Evolutionary conservation across 2,888 invertebrate species (phyloP), one percentile per base, ranked within the genome.

Genomic region (Linyphia triangularis): DNA sequence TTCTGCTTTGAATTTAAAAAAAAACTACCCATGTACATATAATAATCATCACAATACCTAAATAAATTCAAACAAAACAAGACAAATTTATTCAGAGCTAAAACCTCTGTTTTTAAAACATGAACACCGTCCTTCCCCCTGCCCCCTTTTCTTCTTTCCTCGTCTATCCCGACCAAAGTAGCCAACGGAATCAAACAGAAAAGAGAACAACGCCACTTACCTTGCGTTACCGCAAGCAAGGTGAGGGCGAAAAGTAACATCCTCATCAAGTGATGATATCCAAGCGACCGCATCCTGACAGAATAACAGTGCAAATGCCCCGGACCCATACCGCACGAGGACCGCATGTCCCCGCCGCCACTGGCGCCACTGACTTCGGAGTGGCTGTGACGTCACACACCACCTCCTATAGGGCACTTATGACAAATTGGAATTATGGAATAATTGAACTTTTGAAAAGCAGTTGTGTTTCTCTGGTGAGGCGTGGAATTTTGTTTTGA

Each of bases 241-340:
- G 22, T 7, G 40, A 88, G 67, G n/a, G 43, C 28, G 40, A 81
- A 10, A 22, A 73, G 24, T 10, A 28, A 51, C 37, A 86, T 43
- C 84, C 33, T 63, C 33, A 9, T 33, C 63, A 19, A 67, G 84
- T 24, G 79, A 33, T 16, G 33, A 78, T 85, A 85, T 85, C 85
- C 81, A 85, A 73, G 65, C 81, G 89, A 69, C 85, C 85, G 77
- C 89, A 89, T 85, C 70, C 73, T 81, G 69, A 82, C 24, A 72
- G 67, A 65, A 88, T 81, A 88, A 88, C 86, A 73, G 86, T 51
- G 37, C 75, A 81, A 88, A 81, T 88, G 86, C 61, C 24, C 24
- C 70, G 63, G 84, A 28, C 73, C 63, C 75, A 51, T 30, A 43
- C 67, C 65, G 51, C 79, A 33, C 77, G 40, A 69, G n/a, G 30